Percentiles rank a stretch among this genome's conserved stretches.
phyloP scores from a whole-genome alignment of 1,140 invertebrate species.

The Hypothenemus hampei region DNA sequence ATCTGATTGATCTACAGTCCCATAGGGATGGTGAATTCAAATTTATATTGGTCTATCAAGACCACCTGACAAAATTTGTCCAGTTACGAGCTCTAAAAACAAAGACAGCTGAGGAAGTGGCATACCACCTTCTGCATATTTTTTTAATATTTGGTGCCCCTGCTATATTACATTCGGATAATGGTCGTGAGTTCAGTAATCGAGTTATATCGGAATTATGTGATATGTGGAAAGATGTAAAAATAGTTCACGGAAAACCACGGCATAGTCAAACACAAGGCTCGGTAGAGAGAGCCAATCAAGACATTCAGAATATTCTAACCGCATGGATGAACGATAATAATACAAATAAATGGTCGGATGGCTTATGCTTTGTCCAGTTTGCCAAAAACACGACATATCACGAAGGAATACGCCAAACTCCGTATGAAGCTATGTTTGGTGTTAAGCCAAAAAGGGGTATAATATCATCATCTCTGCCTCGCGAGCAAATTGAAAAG shows the following conservation, averaged over 20 bases:
- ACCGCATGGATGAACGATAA: constrained; percentile 39
- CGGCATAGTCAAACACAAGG: constrained; percentile 37
- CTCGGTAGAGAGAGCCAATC: constrained; percentile 40
- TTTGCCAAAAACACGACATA: constrained; percentile 37
- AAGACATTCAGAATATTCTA: constrained; percentile 44
- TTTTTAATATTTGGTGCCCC: constrained; percentile 42
- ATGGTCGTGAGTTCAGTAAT: constrained; percentile 40
- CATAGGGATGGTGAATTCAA: no score
- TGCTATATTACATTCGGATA: constrained; percentile 39
- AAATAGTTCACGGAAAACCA: no score
- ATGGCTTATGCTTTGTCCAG: constrained; percentile 33
- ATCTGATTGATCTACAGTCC: no score
- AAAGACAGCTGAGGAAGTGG: no score
- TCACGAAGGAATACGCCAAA: constrained; percentile 34
- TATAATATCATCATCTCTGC: no score
- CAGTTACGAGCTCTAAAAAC: no score
- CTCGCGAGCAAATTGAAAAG: constrained; percentile 19
- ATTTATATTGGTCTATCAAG: no score
- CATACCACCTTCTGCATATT: no score
- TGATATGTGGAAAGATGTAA: constrained; percentile 44
- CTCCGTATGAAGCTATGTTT: constrained; percentile 39
- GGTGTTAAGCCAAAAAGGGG: constrained; percentile 31
- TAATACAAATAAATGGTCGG: constrained; percentile 38
- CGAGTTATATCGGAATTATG: constrained; percentile 37
- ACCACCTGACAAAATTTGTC: no score